Evolutionary conservation across 2,113 vertebrate genomes (phyloP), one percentile per base, ranked within the genome.

Genomic region (Phaetusa simplex): DNA sequence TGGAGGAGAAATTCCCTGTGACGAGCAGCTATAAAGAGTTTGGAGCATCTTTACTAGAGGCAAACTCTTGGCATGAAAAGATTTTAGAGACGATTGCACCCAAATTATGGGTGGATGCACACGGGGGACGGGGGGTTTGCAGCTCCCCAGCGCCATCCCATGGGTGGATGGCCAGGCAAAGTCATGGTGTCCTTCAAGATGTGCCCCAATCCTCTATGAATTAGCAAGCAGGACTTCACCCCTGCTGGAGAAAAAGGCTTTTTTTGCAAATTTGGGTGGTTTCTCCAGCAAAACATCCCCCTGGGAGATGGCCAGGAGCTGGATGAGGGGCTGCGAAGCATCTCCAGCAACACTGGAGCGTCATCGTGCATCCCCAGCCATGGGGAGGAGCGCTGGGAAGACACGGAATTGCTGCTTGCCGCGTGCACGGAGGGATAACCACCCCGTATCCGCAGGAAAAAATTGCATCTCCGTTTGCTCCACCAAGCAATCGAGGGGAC

Each of bases 381-480:
- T 0, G 16, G 36, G n/a, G 38, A n/a, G 36, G 36, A 88, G n/a
- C 0, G 1, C 2, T 2, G 21, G 45, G 27, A 52, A 16, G 59
- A 20, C 32, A 14, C 11, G 0, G 0, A 8, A 4, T 20, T 0
- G 0, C n/a, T 78, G 30, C 26, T 77, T 0, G 0, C 23, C 42
- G 55, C 45, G 17, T 2, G 0, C 12, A 8, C 2, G 2, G 34
- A 23, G 42, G 17, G 8, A 58, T 30, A 18, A 83, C 42, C 47
- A 34, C 21, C 12, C 20, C 2, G 0, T 5, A 27, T 23, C 32
- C 23, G 26, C 72, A 55, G 58, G 86, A 12, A 69, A 86, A 47
- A 40, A 7, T 1, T 17, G 4, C 18, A 21, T 4, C 16, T 55
- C 13, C 38, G 2, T 7, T 29, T 34, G 16, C 30, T 56, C 40